Evolutionary conservation across 2,888 invertebrate species (phyloP), one percentile per base, ranked within the genome.

Genomic region (Drosophila prostipennis): DNA sequence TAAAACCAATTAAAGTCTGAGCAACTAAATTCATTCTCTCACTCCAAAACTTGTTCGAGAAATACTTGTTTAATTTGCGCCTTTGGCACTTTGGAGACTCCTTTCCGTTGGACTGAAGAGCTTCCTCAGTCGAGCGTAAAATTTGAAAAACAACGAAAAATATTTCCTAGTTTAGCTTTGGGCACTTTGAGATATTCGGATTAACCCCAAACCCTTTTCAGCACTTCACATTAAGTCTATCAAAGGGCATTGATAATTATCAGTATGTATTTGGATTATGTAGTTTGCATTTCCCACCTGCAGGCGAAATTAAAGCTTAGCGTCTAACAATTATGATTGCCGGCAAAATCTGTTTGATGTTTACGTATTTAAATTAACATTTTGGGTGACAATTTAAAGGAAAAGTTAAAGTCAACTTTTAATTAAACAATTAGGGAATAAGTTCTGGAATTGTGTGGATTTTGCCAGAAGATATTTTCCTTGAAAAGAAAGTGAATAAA

Each of bases 141-240:
- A 82, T 86, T 78, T 73, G 72, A 72, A 76, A 69, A 58, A 58
- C n/a, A 43, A 60, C 16, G 16, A 48, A 42, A 60, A 37, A 67
- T 65, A 42, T 45, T 40, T 40, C 11, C 23, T 54, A 48, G 63
- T 74, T 71, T 48, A 57, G 69, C 71, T 64, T 42, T 59, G 32
- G 48, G 52, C 52, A 39, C 48, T 45, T 16, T 37, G 51, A 40
- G 6, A 19, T 40, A n/a, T 53, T 29, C 5, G 29, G 16, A 26
- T 49, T 13, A 29, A 40, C 6, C 8, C 19, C 10, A 6, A 1
- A 7, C 14, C 3, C 10, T 4, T 5, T 26, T 7, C 13, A 23
- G 2, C 13, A n/a, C 14, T 10, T 19, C 5, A 23, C 8, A 6
- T 39, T 23, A 42, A 55, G 56, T 23, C 39, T 8, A 1, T 58